Conservation (phyloP, 2,888 invertebrate species). For the Platycheirus albimanus region DNA sequence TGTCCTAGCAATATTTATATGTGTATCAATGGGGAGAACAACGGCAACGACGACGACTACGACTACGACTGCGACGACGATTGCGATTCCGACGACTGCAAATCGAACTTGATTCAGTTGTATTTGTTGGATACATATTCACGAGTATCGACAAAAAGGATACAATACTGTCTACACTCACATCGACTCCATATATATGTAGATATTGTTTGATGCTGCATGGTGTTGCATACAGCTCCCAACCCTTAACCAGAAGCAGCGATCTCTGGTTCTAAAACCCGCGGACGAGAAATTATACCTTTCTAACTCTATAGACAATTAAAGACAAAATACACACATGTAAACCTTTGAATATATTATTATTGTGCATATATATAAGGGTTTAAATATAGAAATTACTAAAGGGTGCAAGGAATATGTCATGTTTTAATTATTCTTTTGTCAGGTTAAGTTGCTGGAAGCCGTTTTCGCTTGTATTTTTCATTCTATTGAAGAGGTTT, state of each 20-base stretch:
- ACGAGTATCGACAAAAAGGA: conserved; percentile 61
- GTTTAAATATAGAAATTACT: neutral
- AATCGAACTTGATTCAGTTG: conserved; percentile 72
- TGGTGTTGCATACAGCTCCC: conserved; percentile 34
- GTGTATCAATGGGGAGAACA: conserved; percentile 16
- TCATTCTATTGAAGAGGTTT: no score
- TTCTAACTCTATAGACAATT: conserved; percentile 58
- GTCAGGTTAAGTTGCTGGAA: conserved; percentile 12
- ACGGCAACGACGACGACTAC: neutral
- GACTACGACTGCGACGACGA: conserved; percentile 1
- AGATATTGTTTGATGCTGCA: conserved; percentile 48
- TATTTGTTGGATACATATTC: conserved; percentile 64
- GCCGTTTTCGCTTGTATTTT: no score
- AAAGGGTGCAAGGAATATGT: neutral
- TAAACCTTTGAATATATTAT: conserved; percentile 42
- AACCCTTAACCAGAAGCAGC: neutral
- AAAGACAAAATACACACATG: conserved; percentile 56
- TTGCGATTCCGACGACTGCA: conserved; percentile 34
- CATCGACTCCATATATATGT: conserved; percentile 44
- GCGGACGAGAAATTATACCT: conserved; percentile 61
- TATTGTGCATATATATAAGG: neutral
- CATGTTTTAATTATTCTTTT: conserved; percentile 27
- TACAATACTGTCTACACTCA: conserved; percentile 68
- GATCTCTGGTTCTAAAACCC: conserved; percentile 52
- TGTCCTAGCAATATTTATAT: conserved; percentile 64